These are phyloP conservation scores for Ceyx margarethae DNA, from an alignment of 2,113 vertebrate species.

Conservation along the genomic window DNA sequence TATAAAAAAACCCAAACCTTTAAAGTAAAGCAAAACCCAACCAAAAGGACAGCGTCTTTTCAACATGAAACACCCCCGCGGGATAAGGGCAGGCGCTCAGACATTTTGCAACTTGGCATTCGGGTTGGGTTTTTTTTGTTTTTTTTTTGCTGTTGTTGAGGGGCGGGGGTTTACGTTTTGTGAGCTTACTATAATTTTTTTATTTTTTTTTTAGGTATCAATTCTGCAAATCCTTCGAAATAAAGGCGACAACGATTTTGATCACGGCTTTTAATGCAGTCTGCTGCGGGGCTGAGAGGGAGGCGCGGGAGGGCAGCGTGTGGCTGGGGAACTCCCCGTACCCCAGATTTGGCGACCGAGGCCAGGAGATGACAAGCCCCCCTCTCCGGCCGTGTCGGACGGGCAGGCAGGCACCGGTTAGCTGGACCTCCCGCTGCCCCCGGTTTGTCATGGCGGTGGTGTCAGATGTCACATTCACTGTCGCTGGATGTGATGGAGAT, in stretches of 20 bases:
- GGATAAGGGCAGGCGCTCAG: conserved; percentile 71
- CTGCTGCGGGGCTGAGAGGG: background rate
- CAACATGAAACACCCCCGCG: conserved; percentile 82
- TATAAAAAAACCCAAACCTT: conserved; percentile 72
- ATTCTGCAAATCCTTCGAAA: conserved; percentile 65
- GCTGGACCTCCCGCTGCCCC: conserved; percentile 52
- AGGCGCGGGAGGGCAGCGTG: background rate
- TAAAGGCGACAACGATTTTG: conserved; percentile 60
- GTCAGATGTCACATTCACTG: conserved; percentile 98
- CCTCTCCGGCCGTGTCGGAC: background rate
- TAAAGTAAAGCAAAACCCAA: conserved; percentile 88
- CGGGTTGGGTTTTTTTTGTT: too few relatives aligned
- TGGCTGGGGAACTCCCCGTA: background rate
- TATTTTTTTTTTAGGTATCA: conserved; percentile 51
- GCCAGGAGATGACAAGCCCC: background rate
- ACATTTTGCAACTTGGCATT: conserved; percentile 66
- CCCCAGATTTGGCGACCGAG: background rate
- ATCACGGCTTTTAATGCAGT: background rate
- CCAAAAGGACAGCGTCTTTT: conserved; percentile 81
- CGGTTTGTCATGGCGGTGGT: conserved; percentile 27
- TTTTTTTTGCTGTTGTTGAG: background rate
- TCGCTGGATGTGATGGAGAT: conserved; percentile 99
- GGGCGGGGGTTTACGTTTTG: background rate
- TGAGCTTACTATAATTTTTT: background rate
- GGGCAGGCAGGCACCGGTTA: conserved; percentile 74